A percentile compares a stretch with the other conserved stretches of the same genome.
Evolutionary conservation across 1,140 invertebrate genomes (phyloP).

Genomic region (Odontomachus brunneus): DNA sequence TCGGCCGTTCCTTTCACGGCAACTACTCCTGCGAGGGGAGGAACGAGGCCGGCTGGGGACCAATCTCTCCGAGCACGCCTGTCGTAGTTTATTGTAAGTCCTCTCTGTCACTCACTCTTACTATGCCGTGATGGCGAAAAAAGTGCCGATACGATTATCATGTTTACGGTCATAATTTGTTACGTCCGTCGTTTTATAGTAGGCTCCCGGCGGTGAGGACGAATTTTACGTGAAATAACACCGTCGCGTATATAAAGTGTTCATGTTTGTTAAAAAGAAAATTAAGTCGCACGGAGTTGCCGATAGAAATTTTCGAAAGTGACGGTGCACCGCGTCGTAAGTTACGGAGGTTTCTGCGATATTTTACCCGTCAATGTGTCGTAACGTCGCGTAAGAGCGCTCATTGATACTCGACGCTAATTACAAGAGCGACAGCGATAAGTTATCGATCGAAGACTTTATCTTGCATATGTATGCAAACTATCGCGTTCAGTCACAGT

Average conservation of each 20-base stretch:
- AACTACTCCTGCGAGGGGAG: conserved; percentile 96
- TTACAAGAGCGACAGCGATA: not conserved
- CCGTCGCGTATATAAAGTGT: not conserved
- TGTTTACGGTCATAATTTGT: conserved; percentile 5
- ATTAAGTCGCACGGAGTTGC: not conserved
- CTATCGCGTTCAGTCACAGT: not conserved
- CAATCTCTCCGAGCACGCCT: conserved; percentile 89
- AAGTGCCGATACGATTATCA: not conserved
- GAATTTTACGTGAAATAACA: not conserved
- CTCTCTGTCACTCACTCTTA: conserved; percentile 38
- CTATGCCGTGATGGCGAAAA: conserved; percentile 4
- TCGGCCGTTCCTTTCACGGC: conserved; percentile 94
- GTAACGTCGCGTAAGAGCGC: not conserved
- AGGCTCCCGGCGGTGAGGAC: no score
- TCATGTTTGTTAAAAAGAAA: not conserved
- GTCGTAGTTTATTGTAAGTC: conserved; percentile 92
- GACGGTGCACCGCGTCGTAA: not conserved
- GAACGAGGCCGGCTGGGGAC: conserved; percentile 94
- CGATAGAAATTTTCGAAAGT: not conserved
- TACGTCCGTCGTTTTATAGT: not conserved
- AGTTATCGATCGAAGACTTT: conserved; percentile 19
- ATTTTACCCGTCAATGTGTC: conserved; percentile 7
- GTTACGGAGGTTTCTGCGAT: not conserved
- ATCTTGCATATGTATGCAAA: conserved; percentile 16
- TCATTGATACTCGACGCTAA: conserved; percentile 19